Percentiles rank a stretch among this genome's conserved stretches.
These are phyloP conservation scores for Xanthia icteritia DNA, from an alignment of 2,888 invertebrate genomes.

Conservation along the genomic window DNA sequence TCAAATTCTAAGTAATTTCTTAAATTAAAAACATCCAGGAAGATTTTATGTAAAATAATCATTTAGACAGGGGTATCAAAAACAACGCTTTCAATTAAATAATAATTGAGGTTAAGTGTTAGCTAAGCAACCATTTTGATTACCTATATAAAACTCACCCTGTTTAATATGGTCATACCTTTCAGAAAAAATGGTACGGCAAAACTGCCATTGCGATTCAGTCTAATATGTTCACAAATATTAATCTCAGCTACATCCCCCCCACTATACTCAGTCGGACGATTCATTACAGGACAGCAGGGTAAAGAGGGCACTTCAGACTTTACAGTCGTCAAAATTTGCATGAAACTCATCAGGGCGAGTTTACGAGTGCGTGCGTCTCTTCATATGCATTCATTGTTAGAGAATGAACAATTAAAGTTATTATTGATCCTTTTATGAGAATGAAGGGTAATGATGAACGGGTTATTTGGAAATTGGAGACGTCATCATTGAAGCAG, in stretches of 20 bases:
- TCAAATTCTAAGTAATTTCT: background rate
- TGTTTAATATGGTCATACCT: background rate
- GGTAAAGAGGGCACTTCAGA: conserved; percentile 71
- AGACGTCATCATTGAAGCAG: background rate
- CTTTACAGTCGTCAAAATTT: conserved; percentile 74
- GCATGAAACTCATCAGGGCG: conserved; percentile 76
- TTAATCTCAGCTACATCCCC: conserved; percentile 13
- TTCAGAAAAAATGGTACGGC: background rate
- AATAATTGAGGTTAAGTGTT: background rate
- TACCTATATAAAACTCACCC: background rate
- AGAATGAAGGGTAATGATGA: background rate
- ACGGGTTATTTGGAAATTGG: background rate
- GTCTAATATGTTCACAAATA: conserved; percentile 12
- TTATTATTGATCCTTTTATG: conserved; percentile 52
- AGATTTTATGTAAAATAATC: background rate
- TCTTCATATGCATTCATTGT: conserved; percentile 70
- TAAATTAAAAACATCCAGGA: background rate
- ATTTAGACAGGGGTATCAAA: too few species aligned
- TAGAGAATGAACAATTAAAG: conserved; percentile 54
- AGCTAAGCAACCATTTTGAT: too few species aligned
- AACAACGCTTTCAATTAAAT: background rate
- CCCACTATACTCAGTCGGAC: conserved; percentile 44
- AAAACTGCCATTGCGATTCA: background rate
- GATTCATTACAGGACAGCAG: conserved; percentile 67
- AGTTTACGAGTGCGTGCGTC: conserved; percentile 70